phyloP scores from a whole-genome alignment of 2,113 vertebrate species.

The Megaleporinus macrocephalus region DNA sequence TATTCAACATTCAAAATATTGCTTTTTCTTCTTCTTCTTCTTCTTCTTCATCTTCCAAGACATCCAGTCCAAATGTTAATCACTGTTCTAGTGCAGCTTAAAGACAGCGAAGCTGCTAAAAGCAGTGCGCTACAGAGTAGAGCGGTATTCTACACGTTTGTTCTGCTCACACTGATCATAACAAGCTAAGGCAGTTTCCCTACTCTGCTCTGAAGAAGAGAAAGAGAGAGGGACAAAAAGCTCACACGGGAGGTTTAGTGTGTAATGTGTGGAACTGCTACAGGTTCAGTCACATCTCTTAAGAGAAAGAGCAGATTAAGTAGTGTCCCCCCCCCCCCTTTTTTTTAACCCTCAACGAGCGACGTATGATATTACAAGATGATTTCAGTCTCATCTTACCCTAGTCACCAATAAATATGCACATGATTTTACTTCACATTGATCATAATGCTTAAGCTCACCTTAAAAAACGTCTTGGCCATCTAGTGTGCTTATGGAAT shows the following conservation, averaged over 20 bases:
- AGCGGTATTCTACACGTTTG: not conserved
- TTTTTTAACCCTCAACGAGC: constrained; percentile 4
- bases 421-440: constrained; percentile 61
- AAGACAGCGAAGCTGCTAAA: constrained; percentile 15
- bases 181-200: constrained; percentile 36
- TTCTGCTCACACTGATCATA: not conserved
- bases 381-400: constrained; percentile 5
- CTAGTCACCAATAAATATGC: constrained; percentile 69
- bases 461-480: constrained; percentile 13
- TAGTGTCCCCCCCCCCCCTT: constrained; percentile 9
- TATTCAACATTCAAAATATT: constrained; percentile 43
- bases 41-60: not conserved
- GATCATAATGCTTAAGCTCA: not conserved
- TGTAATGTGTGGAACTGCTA: constrained; percentile 32
- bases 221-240: not conserved
- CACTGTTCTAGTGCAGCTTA: not conserved
- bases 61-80: not conserved
- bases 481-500: constrained; percentile 1
- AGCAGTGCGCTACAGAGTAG: constrained; percentile 2
- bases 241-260: not conserved
- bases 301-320: constrained; percentile 15
- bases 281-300: constrained; percentile 33
- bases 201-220: constrained; percentile 14
- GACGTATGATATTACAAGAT: not conserved
- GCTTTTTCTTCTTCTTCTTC: constrained; percentile 20